phyloP scores from a whole-genome alignment of 2,888 invertebrate genomes.

The Tenthredo notha region DNA sequence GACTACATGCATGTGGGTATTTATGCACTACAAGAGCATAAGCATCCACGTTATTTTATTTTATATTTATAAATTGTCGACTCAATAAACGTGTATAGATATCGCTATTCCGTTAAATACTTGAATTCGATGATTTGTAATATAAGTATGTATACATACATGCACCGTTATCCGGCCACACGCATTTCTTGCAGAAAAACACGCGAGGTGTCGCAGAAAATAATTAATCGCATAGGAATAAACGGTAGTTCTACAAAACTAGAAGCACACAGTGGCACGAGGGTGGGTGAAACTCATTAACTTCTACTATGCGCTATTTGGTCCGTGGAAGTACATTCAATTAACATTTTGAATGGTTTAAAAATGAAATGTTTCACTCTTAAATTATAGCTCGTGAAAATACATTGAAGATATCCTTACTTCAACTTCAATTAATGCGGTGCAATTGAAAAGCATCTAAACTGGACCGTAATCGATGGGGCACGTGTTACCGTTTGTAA shows the following conservation, averaged over 20 bases:
- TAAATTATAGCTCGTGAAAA: background rate
- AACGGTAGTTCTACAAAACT: background rate
- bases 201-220: background rate
- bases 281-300: background rate
- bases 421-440: background rate
- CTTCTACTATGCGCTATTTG: background rate
- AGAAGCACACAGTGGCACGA: background rate
- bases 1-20: background rate
- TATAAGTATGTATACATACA: background rate
- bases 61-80: background rate
- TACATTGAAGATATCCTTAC: background rate
- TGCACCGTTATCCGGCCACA: background rate
- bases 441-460: background rate
- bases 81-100: background rate
- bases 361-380: background rate
- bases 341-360: background rate
- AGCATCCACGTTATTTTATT: background rate
- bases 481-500: constrained; percentile 11
- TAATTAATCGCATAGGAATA: background rate
- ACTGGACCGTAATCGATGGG: background rate
- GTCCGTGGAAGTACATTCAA: background rate
- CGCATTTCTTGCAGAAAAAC: background rate
- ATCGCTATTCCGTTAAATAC: background rate
- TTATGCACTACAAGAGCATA: background rate
- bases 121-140: background rate